A percentile compares a stretch with the other conserved stretches of the same genome.
Conservation (phyloP, 1,140 invertebrate species). For the Brachionus rotundiformis region DNA sequence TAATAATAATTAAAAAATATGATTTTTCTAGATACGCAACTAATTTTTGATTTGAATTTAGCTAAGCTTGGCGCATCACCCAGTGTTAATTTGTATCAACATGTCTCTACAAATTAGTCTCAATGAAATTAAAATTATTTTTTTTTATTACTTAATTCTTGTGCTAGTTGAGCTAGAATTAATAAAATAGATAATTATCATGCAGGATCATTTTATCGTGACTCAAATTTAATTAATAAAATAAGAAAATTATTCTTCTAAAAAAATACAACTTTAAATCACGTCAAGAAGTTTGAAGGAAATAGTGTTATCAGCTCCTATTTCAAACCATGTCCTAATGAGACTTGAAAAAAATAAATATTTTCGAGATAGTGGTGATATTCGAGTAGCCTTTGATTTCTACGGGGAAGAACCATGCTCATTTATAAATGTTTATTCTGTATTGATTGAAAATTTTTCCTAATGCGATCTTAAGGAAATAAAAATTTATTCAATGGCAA, state of each 20-base stretch:
- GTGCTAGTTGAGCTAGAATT: background rate
- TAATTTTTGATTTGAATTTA: background rate
- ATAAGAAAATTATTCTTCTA: background rate
- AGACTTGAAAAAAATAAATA: background rate
- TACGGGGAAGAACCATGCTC: background rate
- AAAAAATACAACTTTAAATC: background rate
- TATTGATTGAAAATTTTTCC: background rate
- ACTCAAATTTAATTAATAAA: slow-evolving; percentile 30
- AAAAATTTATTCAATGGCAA: background rate
- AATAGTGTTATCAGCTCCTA: no score
- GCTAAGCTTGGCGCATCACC: background rate
- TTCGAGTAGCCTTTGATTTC: background rate
- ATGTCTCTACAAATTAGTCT: background rate
- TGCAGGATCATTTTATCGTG: slow-evolving; percentile 1
- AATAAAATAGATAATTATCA: slow-evolving; percentile 25
- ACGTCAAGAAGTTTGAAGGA: background rate
- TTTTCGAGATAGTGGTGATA: background rate
- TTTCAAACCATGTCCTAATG: background rate
- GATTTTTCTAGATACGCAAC: background rate
- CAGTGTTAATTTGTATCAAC: background rate
- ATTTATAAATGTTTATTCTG: background rate
- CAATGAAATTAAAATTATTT: background rate
- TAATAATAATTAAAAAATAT: background rate
- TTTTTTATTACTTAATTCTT: background rate
- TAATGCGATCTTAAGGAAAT: no score